Evolutionary conservation across 2,888 invertebrate genomes (phyloP).

Genomic region (Apamea epomidion): DNA sequence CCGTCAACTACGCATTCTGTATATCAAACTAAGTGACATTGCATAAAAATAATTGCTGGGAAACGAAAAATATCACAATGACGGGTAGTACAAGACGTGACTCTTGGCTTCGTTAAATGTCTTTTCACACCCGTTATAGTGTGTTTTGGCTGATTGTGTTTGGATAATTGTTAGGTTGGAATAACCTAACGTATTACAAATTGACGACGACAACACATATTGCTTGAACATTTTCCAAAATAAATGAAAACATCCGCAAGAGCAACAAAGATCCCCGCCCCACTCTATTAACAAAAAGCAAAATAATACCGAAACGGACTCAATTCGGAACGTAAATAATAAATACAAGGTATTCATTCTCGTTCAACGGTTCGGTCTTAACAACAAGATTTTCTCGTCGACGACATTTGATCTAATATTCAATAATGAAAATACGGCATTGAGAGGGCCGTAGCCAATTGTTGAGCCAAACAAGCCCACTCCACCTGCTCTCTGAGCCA

Average conservation of each 20-base stretch:
- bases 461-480: conserved; percentile 82
- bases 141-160: neutral
- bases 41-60: neutral
- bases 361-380: conserved; percentile 61
- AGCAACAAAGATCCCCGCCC: conserved; percentile 43
- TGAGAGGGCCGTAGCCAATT: conserved; percentile 79
- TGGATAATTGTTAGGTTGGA: neutral
- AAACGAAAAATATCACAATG: neutral
- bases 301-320: conserved; percentile 62
- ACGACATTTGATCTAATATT: conserved; percentile 82
- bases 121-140: neutral
- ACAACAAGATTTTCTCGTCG: conserved; percentile 66
- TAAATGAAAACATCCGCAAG: conserved; percentile 30
- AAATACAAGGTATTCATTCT: conserved; percentile 67
- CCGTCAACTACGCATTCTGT: no score
- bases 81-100: no score
- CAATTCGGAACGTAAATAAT: conserved; percentile 66
- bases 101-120: neutral
- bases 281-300: conserved; percentile 59
- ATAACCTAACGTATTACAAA: neutral
- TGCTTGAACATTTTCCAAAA: conserved; percentile 19
- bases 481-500: conserved; percentile 74
- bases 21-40: no score
- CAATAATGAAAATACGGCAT: conserved; percentile 81
- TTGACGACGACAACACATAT: neutral